A percentile compares a stretch with the other conserved stretches of the same genome.
Conservation (phyloP, 2,797 vertebrate species). For the Gymnothorax reevesii region DNA sequence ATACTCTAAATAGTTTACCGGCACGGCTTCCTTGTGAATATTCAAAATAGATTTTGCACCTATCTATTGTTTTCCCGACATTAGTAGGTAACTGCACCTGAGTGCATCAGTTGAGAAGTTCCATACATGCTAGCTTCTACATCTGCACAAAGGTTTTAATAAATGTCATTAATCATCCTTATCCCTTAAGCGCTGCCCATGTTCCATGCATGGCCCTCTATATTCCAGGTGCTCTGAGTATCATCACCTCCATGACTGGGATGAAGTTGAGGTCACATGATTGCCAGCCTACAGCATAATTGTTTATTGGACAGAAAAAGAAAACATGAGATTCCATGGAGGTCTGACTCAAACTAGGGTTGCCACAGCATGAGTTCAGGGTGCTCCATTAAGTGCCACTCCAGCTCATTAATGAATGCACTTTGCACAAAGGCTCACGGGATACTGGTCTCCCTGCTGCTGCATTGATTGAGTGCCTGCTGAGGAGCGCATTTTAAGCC, state of each 20-base stretch:
- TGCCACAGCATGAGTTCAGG: neutral
- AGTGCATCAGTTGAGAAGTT: no score
- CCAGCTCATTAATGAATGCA: neutral
- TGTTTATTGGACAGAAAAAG: neutral
- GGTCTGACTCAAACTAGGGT: neutral
- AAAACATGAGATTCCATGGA: neutral
- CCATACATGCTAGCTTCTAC: no score
- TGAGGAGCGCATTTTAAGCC: neutral
- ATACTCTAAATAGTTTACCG: no score
- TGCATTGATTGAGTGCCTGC: neutral
- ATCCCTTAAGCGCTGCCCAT: no score
- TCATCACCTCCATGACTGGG: neutral
- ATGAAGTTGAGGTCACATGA: neutral
- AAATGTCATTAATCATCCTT: no score
- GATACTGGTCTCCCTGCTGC: neutral
- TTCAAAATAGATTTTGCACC: no score
- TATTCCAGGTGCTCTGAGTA: neutral
- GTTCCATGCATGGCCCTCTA: neutral
- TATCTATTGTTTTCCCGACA: no score
- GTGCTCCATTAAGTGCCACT: constrained; percentile 2
- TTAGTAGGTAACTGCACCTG: no score
- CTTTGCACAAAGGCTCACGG: neutral
- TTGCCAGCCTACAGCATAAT: neutral
- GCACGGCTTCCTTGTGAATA: no score
- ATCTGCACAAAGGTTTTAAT: no score